These are phyloP conservation scores for Salpingus planirostris DNA, from an alignment of 2,888 invertebrate species.

Conservation along the genomic window DNA sequence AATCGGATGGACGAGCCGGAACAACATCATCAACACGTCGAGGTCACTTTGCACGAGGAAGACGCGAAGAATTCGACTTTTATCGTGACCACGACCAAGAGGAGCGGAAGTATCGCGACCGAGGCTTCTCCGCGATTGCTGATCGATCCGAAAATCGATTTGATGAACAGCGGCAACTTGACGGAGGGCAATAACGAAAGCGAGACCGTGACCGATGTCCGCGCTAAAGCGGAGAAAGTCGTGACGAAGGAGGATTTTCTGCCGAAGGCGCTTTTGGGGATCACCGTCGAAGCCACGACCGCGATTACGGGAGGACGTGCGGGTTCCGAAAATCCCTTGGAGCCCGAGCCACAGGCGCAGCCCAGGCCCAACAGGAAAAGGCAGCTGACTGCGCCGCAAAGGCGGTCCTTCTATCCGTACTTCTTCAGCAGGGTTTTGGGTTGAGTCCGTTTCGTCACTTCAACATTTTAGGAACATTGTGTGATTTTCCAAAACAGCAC, in stretches of 20 bases:
- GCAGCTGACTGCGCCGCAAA: slow-evolving; percentile 42
- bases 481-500: slow-evolving; percentile 9
- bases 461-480: slow-evolving; percentile 2
- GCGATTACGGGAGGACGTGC: slow-evolving; percentile 10
- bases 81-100: slow-evolving; percentile 24
- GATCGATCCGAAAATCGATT: slow-evolving; percentile 7
- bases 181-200: slow-evolving; percentile 42
- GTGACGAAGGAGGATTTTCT: slow-evolving; percentile 23
- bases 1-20: slow-evolving; percentile 7
- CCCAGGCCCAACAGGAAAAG: slow-evolving; percentile 44
- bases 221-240: slow-evolving; percentile 6
- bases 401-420: slow-evolving; percentile 47
- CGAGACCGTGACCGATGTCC: slow-evolving; percentile 15
- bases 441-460: slow-evolving; percentile 23
- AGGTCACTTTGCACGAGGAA: slow-evolving; percentile 24
- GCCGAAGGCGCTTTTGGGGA: slow-evolving; percentile 22
- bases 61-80: slow-evolving; percentile 17
- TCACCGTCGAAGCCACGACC: slow-evolving; percentile 14
- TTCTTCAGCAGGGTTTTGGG: slow-evolving; percentile 48
- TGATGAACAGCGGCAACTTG: slow-evolving; percentile 27
- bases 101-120: slow-evolving; percentile 16
- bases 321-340: slow-evolving; percentile 18
- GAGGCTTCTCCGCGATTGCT: slow-evolving; percentile 11
- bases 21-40: slow-evolving; percentile 21
- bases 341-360: slow-evolving; percentile 29